phyloP scores from a whole-genome alignment of 2,113 vertebrate species.

The Leptobrachium ailaonicum region DNA sequence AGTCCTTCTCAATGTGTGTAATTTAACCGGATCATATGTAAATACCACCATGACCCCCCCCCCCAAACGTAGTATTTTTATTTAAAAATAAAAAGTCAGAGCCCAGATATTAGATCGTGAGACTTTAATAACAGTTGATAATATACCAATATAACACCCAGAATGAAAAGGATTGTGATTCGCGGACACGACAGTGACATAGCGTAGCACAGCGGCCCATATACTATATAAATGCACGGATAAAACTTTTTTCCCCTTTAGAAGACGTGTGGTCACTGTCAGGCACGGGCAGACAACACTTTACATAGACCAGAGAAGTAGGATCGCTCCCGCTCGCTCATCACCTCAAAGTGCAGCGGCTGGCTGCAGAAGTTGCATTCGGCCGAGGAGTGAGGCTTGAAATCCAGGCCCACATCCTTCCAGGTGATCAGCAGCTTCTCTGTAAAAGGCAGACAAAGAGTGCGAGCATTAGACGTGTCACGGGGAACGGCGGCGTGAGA shows the following conservation, averaged over 20 bases:
- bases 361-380: slow-evolving; percentile 93
- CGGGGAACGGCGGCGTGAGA: too few relatives aligned
- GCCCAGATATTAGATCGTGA: background rate
- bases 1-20: too few relatives aligned
- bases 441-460: slow-evolving; percentile 54
- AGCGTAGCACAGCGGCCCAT: slow-evolving; percentile 14
- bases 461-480: too few relatives aligned
- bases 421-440: slow-evolving; percentile 84
- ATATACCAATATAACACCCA: slow-evolving; percentile 10
- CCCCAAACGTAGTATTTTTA: background rate
- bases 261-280: slow-evolving; percentile 51
- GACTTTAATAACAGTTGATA: background rate
- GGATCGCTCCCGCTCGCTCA: slow-evolving; percentile 90
- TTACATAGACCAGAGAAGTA: slow-evolving; percentile 94
- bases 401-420: slow-evolving; percentile 82
- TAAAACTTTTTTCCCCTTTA: slow-evolving; percentile 38
- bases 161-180: background rate
- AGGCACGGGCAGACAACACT: slow-evolving; percentile 81
- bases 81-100: background rate
- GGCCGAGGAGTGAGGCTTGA: slow-evolving; percentile 84
- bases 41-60: too few relatives aligned
- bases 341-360: slow-evolving; percentile 92
- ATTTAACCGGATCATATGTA: too few relatives aligned
- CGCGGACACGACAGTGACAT: background rate
- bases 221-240: slow-evolving; percentile 18